phyloP scores from a whole-genome alignment of 2,797 vertebrate genomes.

The Monodelphis domestica region DNA sequence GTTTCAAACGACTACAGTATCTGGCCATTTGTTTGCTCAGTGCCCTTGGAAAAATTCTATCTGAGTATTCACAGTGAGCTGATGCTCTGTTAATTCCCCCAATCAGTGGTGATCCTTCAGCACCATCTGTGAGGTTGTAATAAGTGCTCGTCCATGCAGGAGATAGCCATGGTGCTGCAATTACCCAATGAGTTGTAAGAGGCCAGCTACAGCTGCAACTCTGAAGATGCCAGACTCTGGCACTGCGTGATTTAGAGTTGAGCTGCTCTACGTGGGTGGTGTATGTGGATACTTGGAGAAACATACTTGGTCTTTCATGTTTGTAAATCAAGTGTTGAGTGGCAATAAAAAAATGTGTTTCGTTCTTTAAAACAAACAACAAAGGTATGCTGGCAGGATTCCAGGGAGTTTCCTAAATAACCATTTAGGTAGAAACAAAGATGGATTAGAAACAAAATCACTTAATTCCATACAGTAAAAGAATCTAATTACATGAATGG shows the following conservation, averaged over 20 bases:
- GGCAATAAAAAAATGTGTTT: not conserved
- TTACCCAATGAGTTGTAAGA: not conserved
- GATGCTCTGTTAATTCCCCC: conserved; percentile 1
- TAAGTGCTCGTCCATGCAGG: conserved; percentile 13
- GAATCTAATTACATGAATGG: not conserved
- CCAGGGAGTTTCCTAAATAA: not conserved
- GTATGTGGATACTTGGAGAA: conserved; percentile 12
- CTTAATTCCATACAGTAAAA: not conserved
- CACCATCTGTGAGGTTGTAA: not conserved
- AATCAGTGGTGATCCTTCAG: conserved; percentile 15
- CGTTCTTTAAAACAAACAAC: not conserved
- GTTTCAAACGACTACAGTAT: conserved; percentile 49
- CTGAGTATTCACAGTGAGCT: not conserved
- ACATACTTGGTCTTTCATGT: not conserved
- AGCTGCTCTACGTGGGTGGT: not conserved
- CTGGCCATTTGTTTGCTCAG: conserved; percentile 35
- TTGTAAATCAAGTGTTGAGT: not conserved
- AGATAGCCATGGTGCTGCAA: conserved; percentile 16
- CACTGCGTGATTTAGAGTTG: not conserved
- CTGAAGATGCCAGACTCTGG: conserved; percentile 13
- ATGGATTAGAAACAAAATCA: not conserved
- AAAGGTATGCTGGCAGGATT: not conserved
- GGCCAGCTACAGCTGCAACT: conserved; percentile 11
- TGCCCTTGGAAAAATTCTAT: not conserved
- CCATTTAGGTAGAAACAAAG: not conserved